Base-by-base conservation (phyloP, 2,797 vertebrate species). In the Heteromormyrus szaboi region DNA sequence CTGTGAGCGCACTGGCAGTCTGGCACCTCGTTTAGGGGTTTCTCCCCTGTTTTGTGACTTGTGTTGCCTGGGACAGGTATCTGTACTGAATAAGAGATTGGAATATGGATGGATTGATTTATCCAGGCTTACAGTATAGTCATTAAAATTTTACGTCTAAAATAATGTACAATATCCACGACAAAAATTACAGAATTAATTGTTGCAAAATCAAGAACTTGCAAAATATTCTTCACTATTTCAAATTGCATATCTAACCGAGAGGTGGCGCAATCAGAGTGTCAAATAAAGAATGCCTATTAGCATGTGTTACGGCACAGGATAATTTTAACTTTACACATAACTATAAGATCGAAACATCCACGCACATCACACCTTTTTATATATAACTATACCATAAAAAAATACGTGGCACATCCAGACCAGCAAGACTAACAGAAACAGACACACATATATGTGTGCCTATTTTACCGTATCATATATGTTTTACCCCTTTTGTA, bases 241-340 rank as follows among this genome's bases (percentile, higher is more conserved):
- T 85, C 9, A 25, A 53, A 53, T 85, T 85, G 22, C 22, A 33
- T 85, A 53, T 85, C 22, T 85, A 62, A 29, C 88, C 88, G 56
- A 51, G 50, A 88, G 88, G 51, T 44, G 88, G 88, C 88, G 88
- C 88, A 84, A 22, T 56, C n/a, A 53, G 72, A 85, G 22, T 84
- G 56, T 29, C 85, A 89, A 41, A 68, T 62, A 41, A 29, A 50
- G 83, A 85, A 53, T 14, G 3, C 3, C 22, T 33, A 50, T 85
- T 85, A 46, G 19, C 41, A 81, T 81, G 76, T 46, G 41, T 22
- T 46, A 81, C 41, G 41, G 44, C 76, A 46, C 46, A 17, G 76
- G 41, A 81, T 81, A n/a, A 81, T 81, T 44, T 44, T 81, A 81
- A 81, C 76, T 81, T 46, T 81, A 81, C 76, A 81, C 76, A 81